Evolutionary conservation across 2,113 vertebrate species (phyloP).

Genomic region (Sceloporus undulatus): DNA sequence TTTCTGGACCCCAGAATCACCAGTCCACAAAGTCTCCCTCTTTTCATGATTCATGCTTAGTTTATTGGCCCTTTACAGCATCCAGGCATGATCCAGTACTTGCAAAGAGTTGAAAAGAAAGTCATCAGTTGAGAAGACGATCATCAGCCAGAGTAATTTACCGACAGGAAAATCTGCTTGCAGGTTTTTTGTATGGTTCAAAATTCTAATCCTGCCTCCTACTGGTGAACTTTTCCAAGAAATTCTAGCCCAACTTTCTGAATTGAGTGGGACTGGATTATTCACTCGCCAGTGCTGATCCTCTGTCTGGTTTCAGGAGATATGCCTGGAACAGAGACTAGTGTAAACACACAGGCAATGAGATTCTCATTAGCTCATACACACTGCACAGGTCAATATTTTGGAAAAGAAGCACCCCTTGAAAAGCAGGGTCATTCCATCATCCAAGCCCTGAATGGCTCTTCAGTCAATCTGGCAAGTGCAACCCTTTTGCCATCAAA

Average conservation of each 20-base stretch:
- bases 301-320: neutral
- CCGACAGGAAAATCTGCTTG: neutral
- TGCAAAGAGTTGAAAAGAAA: too few species aligned
- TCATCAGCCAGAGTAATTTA: neutral
- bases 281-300: neutral
- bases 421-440: neutral
- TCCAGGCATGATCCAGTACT: too few species aligned
- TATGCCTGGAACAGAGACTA: neutral
- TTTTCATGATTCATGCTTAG: too few species aligned
- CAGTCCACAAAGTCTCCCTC: too few species aligned
- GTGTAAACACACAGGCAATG: neutral
- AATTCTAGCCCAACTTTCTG: neutral
- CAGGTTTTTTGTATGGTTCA: neutral
- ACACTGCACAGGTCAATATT: neutral
- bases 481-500: neutral
- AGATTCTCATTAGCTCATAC: neutral
- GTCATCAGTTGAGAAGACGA: too few species aligned
- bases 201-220: neutral
- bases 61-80: too few species aligned
- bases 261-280: neutral
- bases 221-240: neutral
- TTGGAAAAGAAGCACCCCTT: neutral
- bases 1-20: too few species aligned
- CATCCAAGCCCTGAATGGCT: constrained; percentile 2
- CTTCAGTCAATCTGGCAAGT: constrained; percentile 9